Percentiles rank a stretch among this genome's conserved stretches.
Conservation (phyloP, 2,888 invertebrate species). For the Cryptophagus acutangulus region DNA sequence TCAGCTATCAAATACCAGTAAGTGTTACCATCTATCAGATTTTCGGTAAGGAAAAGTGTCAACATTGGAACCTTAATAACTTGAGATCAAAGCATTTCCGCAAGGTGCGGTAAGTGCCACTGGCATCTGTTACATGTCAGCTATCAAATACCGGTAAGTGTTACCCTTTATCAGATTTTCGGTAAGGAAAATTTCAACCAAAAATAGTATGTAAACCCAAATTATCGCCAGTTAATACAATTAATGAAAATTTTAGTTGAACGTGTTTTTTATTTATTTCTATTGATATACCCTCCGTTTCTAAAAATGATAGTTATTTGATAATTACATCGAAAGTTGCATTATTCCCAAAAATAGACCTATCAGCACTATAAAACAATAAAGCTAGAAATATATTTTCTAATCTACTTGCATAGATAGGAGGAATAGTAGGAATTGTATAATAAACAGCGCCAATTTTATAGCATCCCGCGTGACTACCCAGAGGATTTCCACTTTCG, state of each 20-base stretch:
- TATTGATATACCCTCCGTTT: conserved; percentile 12
- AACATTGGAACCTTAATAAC: conserved; percentile 30
- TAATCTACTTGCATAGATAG: conserved; percentile 15
- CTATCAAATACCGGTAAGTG: conserved; percentile 26
- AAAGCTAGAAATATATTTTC: conserved; percentile 23
- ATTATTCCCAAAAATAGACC: conserved; percentile 19
- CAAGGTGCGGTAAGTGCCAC: not conserved
- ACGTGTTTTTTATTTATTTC: not conserved
- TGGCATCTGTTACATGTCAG: conserved; percentile 16
- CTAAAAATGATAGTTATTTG: conserved; percentile 20
- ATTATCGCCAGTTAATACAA: not conserved
- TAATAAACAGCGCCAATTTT: conserved; percentile 28
- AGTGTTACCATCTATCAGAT: too few relatives aligned
- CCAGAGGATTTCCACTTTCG: conserved; percentile 26
- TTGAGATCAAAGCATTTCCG: conserved; percentile 24
- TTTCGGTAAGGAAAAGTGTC: too few relatives aligned
- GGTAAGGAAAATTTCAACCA: conserved; percentile 28
- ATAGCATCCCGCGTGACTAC: conserved; percentile 25
- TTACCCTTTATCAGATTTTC: too few relatives aligned
- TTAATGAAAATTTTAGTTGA: not conserved
- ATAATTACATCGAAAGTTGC: conserved; percentile 19
- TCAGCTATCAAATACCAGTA: too few relatives aligned
- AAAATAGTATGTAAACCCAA: conserved; percentile 5
- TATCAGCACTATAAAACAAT: conserved; percentile 22
- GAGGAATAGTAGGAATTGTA: conserved; percentile 21